Evolutionary conservation across 2,113 vertebrate species (phyloP), one percentile per base, ranked within the genome.

Genomic region (Protobothrops flavoviridis): DNA sequence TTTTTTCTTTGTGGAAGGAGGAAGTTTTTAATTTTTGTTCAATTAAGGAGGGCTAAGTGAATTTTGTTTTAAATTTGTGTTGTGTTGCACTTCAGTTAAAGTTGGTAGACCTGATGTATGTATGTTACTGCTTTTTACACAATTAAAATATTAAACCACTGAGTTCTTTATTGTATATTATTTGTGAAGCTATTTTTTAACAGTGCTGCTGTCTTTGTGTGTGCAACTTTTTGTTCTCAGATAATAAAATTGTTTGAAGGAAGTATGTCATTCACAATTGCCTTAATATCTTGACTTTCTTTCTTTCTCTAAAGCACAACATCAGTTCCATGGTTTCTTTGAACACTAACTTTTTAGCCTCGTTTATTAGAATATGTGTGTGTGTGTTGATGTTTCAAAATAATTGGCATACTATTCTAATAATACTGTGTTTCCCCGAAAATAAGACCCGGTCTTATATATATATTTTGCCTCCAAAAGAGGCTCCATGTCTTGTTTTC

Each of bases 191-290:
- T 95, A 93, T 95, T 94, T 97, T 94, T 96, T 50, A 93, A 94
- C 59, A 89, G 95, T 97, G 94, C 96, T 96, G 26, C 92, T 95
- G 96, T 98, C 95, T 50, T 96, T 96, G 93, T 93, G 90, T 94
- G 97, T 95, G 96, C 95, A 96, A 93, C 95, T 94, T 97, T 94
- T 85, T 74, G 87, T 95, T 97, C 96, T 97, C 91, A 96, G 96
- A 98, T 95, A 97, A 97, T 98, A 98, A 98, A 98, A 96, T 94
- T 94, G 96, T 95, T 86, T 94, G 94, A 95, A 97, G 96, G 95
- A 97, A 93, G 86, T 93, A 95, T 96, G 95, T 94, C 89, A 96
- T 94, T 95, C 4, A 81, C 81, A 93, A 15, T 95, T 95, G 87
- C 92, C 85, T 96, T 92, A 88, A 0, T 94, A 91, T 94, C 87